Evolutionary conservation across 2,888 invertebrate species (phyloP).

Genomic region (Eubasilissa splendida): DNA sequence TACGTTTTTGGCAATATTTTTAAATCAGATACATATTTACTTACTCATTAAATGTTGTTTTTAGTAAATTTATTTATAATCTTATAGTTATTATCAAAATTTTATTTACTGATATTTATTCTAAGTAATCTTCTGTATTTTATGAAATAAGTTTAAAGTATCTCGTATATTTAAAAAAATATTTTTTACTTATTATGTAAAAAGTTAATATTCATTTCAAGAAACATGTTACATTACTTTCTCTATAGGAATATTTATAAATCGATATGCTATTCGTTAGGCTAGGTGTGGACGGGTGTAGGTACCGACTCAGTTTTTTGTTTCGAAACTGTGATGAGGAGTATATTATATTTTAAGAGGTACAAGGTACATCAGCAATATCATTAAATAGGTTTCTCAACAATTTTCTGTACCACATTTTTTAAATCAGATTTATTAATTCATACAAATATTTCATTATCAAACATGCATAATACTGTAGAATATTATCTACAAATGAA

Average conservation of each 20-base stretch:
- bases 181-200: not conserved
- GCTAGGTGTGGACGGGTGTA: not conserved
- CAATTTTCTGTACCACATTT: too few relatives aligned
- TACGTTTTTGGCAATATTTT: conserved; percentile 10
- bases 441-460: too few relatives aligned
- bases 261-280: not conserved
- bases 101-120: not conserved
- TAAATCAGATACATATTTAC: conserved; percentile 2
- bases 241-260: not conserved
- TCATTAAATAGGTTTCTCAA: not conserved
- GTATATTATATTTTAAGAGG: conserved; percentile 3
- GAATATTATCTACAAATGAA: too few relatives aligned
- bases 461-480: too few relatives aligned
- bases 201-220: not conserved
- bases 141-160: not conserved
- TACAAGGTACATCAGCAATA: not conserved
- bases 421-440: too few relatives aligned
- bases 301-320: not conserved
- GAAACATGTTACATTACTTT: conserved; percentile 4
- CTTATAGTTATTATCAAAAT: not conserved
- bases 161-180: not conserved
- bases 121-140: not conserved
- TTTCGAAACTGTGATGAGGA: not conserved
- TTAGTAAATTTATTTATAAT: conserved; percentile 7
- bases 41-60: not conserved